These are phyloP conservation scores for Orchesellides sinensis DNA, from an alignment of 2,888 invertebrate species.

Conservation along the genomic window DNA sequence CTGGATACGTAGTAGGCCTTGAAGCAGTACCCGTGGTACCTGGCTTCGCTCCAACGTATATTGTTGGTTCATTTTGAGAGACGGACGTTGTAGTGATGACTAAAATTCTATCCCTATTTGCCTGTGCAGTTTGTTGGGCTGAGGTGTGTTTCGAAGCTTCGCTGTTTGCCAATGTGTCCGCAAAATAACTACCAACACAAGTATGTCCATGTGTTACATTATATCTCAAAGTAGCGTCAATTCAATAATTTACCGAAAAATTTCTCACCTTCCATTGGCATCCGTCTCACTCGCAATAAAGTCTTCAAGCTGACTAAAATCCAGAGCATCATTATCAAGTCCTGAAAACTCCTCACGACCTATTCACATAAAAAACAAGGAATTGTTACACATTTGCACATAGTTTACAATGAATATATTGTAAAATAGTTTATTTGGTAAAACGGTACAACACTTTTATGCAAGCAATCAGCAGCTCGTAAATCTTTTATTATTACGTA, in stretches of 20 bases:
- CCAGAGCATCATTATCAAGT: slow-evolving; percentile 90
- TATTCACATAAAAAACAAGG: slow-evolving; percentile 76
- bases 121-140: slow-evolving; percentile 73
- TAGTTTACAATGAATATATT: no score
- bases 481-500: no score
- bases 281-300: slow-evolving; percentile 88
- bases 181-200: slow-evolving; percentile 80
- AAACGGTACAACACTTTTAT: no score
- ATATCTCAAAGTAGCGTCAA: no score
- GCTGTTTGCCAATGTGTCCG: slow-evolving; percentile 79
- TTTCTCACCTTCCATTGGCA: slow-evolving; percentile 75
- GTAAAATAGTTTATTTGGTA: no score
- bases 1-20: slow-evolving; percentile 66
- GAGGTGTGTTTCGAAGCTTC: slow-evolving; percentile 77
- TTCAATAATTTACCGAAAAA: no score
- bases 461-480: no score
- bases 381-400: neutral
- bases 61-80: slow-evolving; percentile 75
- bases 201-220: no score
- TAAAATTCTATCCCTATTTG: slow-evolving; percentile 74
- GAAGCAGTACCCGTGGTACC: slow-evolving; percentile 57
- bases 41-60: slow-evolving; percentile 75
- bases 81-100: slow-evolving; percentile 71
- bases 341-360: slow-evolving; percentile 90
- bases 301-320: slow-evolving; percentile 89